Conservation (phyloP, 2,797 vertebrate species). For the Danio jaintianensis region DNA sequence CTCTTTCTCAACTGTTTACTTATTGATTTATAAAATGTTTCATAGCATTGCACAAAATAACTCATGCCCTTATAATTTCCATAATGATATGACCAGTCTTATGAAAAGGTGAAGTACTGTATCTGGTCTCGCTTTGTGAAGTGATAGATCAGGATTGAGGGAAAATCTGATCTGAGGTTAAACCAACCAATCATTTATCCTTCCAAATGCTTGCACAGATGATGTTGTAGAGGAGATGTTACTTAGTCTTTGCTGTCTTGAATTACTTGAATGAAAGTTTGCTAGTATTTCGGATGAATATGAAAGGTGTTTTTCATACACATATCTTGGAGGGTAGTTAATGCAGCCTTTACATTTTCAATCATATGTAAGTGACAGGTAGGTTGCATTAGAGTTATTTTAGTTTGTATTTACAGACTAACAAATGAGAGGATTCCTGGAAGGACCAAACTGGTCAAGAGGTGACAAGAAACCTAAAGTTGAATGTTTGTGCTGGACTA, state of each 20-base stretch:
- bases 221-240: constrained; percentile 12
- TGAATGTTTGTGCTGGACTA: constrained; percentile 17
- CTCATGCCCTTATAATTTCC: constrained; percentile 39
- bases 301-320: constrained; percentile 30
- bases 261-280: constrained; percentile 45
- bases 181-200: constrained; percentile 6
- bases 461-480: neutral
- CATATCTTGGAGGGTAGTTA: constrained; percentile 1
- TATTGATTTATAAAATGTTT: constrained; percentile 47
- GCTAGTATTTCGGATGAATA: constrained; percentile 9
- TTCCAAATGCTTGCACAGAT: constrained; percentile 38
- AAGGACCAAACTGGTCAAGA: neutral
- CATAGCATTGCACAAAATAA: constrained; percentile 46
- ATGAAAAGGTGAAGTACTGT: constrained; percentile 31
- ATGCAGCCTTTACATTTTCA: constrained; percentile 15
- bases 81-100: neutral
- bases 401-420: constrained; percentile 15
- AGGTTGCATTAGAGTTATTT: constrained; percentile 18
- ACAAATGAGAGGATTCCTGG: constrained; percentile 18
- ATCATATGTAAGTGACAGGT: neutral
- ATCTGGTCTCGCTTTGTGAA: constrained; percentile 8
- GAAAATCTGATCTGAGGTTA: constrained; percentile 11
- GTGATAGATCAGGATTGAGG: neutral
- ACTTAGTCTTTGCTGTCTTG: constrained; percentile 6
- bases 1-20: constrained; percentile 33